These are phyloP conservation scores for Muscicapa adusta DNA, from an alignment of 2,113 vertebrate species.

Conservation along the genomic window DNA sequence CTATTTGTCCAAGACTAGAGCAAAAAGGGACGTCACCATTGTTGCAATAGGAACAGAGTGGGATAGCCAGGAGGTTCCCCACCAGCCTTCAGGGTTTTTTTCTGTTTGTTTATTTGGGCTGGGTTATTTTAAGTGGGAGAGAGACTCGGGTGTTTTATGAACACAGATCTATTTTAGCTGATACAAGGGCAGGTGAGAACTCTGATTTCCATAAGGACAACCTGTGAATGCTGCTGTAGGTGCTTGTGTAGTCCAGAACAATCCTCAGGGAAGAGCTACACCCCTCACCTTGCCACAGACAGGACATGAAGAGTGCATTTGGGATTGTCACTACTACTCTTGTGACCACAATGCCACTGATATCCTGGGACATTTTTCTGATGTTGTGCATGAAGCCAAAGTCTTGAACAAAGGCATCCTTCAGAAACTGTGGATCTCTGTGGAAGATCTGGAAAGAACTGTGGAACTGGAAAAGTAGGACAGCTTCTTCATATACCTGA, in stretches of 20 bases:
- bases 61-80: not conserved
- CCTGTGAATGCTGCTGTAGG: not conserved
- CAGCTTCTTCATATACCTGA: not conserved
- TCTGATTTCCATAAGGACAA: not conserved
- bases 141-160: not conserved
- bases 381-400: not conserved
- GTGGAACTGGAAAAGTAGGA: not conserved
- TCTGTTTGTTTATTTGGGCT: not conserved
- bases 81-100: not conserved
- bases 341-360: not conserved
- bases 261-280: not conserved
- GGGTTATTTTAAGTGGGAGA: not conserved
- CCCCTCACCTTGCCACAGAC: not conserved
- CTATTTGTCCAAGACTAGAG: not conserved
- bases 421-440: not conserved
- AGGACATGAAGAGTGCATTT: fast-evolving
- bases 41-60: not conserved
- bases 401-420: not conserved
- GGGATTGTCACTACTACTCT: not conserved
- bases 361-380: not conserved
- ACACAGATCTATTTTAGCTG: not conserved
- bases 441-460: no score
- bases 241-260: not conserved
- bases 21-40: not conserved
- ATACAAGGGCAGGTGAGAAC: not conserved